phyloP scores from a whole-genome alignment of 2,797 vertebrate species.

The Kryptolebias ocellatus region DNA sequence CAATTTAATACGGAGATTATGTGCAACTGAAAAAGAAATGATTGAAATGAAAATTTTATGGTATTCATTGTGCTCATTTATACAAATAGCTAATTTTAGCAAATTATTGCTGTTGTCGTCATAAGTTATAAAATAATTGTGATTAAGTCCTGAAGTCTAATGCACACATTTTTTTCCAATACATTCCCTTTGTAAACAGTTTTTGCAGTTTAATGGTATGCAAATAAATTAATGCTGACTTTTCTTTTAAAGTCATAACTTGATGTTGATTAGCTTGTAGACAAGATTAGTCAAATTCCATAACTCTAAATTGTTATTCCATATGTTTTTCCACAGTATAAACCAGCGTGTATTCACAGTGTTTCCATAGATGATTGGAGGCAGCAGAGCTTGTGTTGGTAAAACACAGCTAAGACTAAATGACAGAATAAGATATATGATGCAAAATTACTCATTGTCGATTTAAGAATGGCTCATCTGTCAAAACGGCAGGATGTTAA shows the following conservation, averaged over 20 bases:
- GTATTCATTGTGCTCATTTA: background rate
- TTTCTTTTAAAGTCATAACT: constrained; percentile 29
- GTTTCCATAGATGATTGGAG: constrained; percentile 17
- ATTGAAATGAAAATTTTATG: constrained; percentile 2
- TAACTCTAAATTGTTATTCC: constrained; percentile 28
- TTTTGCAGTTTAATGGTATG: constrained; percentile 38
- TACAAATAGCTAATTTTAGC: background rate
- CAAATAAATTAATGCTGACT: constrained; percentile 28
- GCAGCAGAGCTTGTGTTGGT: constrained; percentile 3
- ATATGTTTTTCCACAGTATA: constrained; percentile 1
- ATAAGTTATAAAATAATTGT: constrained; percentile 33
- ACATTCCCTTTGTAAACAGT: constrained; percentile 35
- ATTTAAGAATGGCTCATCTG: constrained; percentile 39
- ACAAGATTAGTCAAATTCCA: constrained; percentile 38
- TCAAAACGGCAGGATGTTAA: constrained; percentile 45
- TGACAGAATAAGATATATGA: constrained; percentile 25
- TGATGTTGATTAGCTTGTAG: constrained; percentile 36
- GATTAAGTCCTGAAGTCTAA: constrained; percentile 34
- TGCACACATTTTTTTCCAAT: constrained; percentile 30
- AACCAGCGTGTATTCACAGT: background rate
- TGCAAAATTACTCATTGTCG: constrained; percentile 33
- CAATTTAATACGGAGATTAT: background rate
- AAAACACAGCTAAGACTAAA: constrained; percentile 15
- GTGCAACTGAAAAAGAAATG: background rate
- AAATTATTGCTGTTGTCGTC: constrained; percentile 8